Percentiles rank a stretch among this genome's conserved stretches.
phyloP scores from a whole-genome alignment of 2,113 vertebrate genomes.

The Plestiodon gilberti region DNA sequence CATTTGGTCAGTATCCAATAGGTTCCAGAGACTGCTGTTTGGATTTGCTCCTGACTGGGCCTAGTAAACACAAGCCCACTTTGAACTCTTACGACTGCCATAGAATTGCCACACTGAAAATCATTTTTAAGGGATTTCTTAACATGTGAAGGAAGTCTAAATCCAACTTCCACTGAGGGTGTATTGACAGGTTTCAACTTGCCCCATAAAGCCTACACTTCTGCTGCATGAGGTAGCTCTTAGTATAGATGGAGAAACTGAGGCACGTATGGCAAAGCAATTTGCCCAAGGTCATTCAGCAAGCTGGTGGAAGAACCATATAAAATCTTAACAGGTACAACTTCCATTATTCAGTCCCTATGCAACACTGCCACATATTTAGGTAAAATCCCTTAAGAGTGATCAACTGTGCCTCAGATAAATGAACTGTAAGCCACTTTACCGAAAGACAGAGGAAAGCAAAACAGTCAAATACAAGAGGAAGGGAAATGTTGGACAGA shows the following conservation, averaged over 20 bases:
- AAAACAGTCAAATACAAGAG: background rate
- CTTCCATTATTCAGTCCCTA: constrained; percentile 32
- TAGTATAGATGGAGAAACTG: constrained; percentile 67
- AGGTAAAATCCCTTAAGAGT: constrained; percentile 29
- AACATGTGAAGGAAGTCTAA: constrained; percentile 24
- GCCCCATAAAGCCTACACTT: constrained; percentile 31
- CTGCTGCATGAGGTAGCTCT: constrained; percentile 73
- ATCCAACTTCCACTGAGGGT: background rate
- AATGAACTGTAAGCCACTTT: constrained; percentile 44
- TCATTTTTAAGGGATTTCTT: constrained; percentile 29
- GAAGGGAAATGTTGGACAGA: background rate
- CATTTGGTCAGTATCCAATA: background rate
- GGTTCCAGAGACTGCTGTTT: background rate
- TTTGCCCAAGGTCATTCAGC: constrained; percentile 66
- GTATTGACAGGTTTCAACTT: background rate
- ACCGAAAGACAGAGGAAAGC: constrained; percentile 20
- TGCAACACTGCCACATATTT: constrained; percentile 18
- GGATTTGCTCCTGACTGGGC: background rate
- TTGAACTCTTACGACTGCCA: background rate
- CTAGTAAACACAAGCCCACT: background rate
- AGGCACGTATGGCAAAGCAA: constrained; percentile 69
- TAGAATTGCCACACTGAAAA: background rate
- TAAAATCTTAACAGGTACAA: constrained; percentile 36
- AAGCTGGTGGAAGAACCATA: constrained; percentile 38
- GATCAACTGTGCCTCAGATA: constrained; percentile 30